phyloP scores from a whole-genome alignment of 2,797 vertebrate species.

The Cyclura pinguis region DNA sequence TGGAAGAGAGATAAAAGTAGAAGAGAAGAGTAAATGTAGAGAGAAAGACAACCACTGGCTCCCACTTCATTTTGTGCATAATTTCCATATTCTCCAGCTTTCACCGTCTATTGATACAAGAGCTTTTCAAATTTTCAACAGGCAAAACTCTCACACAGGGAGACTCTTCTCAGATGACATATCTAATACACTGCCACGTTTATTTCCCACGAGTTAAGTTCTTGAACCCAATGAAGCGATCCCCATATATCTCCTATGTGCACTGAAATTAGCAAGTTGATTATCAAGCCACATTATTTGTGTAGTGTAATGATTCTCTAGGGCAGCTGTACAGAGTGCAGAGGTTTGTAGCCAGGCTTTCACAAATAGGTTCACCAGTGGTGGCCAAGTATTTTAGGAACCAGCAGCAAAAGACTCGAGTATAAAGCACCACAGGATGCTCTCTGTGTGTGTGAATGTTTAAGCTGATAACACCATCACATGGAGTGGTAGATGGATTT shows the following conservation, averaged over 20 bases:
- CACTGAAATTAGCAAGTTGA: background rate
- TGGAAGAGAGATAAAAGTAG: background rate
- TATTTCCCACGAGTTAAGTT: background rate
- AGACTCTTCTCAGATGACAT: background rate
- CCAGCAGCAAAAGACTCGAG: background rate
- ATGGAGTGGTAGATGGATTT: background rate
- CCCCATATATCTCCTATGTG: background rate
- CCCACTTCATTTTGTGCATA: background rate
- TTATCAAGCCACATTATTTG: background rate
- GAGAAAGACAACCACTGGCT: background rate
- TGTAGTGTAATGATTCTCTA: background rate
- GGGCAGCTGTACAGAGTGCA: background rate
- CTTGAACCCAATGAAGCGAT: slow-evolving; percentile 12
- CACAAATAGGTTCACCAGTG: background rate
- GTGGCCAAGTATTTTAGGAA: background rate
- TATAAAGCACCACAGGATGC: background rate
- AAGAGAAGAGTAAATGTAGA: too few species aligned
- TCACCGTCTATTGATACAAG: background rate
- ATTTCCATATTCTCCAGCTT: background rate
- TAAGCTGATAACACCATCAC: background rate
- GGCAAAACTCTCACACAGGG: background rate
- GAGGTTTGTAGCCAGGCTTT: background rate
- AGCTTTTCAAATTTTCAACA: background rate
- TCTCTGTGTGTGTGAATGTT: background rate
- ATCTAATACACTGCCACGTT: background rate